Percentiles rank a stretch among this genome's conserved stretches.
These are phyloP conservation scores for Brienomyrus brachyistius DNA, from an alignment of 2,113 vertebrate species.

Conservation along the genomic window DNA sequence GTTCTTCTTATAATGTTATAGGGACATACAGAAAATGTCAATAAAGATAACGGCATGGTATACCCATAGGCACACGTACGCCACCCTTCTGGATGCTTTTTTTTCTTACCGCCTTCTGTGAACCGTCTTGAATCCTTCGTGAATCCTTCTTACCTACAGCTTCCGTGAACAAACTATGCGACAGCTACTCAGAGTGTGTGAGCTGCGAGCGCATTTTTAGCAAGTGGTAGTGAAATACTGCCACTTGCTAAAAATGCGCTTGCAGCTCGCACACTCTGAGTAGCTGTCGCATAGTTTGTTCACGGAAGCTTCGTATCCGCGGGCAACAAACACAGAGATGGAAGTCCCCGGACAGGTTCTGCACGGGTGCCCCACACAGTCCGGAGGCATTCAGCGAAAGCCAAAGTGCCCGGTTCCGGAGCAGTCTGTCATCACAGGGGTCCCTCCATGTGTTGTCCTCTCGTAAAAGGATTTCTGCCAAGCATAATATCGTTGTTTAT, in stretches of 20 bases:
- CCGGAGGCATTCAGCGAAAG: neutral
- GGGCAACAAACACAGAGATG: neutral
- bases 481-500: neutral
- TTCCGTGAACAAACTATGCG: neutral
- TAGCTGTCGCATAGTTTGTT: constrained; percentile 13
- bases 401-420: neutral
- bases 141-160: neutral
- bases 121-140: no score
- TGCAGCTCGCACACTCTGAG: constrained; percentile 37
- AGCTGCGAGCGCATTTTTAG: constrained; percentile 45
- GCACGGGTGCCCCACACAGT: neutral
- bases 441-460: neutral
- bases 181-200: constrained; percentile 37
- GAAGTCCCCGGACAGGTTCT: no score
- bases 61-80: neutral
- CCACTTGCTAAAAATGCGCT: constrained; percentile 50
- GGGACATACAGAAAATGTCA: neutral
- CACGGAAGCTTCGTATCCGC: neutral
- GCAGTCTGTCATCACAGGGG: neutral
- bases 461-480: neutral
- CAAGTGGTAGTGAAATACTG: constrained; percentile 27
- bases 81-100: no score
- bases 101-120: neutral
- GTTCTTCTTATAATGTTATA: neutral
- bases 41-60: neutral